Percentiles rank a stretch among this genome's conserved stretches.
phyloP scores from a whole-genome alignment of 2,888 invertebrate genomes.

The Pristionchus mayeri region DNA sequence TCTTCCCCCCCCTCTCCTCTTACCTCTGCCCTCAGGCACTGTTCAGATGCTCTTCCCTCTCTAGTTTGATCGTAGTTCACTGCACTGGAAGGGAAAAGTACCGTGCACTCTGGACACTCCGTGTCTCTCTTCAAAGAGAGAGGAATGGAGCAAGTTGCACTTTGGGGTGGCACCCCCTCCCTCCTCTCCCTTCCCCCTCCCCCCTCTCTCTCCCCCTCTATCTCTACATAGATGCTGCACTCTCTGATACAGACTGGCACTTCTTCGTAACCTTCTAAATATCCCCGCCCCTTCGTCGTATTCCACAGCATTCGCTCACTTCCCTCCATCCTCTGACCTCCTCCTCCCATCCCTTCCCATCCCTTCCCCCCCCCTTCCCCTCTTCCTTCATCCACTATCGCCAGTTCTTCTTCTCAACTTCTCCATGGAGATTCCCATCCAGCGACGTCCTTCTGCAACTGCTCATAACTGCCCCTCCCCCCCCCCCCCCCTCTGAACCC shows the following conservation, averaged over 20 bases:
- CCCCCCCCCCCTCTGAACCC: neutral
- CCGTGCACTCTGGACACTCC: neutral
- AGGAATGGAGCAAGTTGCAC: neutral
- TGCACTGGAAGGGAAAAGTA: neutral
- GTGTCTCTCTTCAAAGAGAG: neutral
- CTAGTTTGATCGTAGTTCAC: neutral
- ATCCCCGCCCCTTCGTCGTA: neutral
- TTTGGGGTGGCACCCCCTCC: neutral
- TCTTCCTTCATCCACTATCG: neutral
- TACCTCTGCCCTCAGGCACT: neutral
- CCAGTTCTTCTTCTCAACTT: neutral
- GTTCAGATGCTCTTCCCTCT: neutral
- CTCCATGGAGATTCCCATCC: neutral
- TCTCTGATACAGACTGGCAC: constrained; percentile 29
- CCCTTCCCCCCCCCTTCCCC: neutral
- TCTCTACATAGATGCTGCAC: neutral
- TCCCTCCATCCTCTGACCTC: too few relatives aligned
- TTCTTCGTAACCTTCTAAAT: constrained; percentile 24
- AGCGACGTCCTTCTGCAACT: too few relatives aligned
- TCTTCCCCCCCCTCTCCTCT: neutral
- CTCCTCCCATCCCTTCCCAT: neutral
- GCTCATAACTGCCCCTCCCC: too few relatives aligned
- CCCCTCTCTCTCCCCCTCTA: neutral
- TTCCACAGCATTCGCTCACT: too few relatives aligned
- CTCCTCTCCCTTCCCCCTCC: neutral